These are phyloP conservation scores for Centroberyx gerrardi DNA, from an alignment of 2,797 vertebrate species.

Conservation along the genomic window DNA sequence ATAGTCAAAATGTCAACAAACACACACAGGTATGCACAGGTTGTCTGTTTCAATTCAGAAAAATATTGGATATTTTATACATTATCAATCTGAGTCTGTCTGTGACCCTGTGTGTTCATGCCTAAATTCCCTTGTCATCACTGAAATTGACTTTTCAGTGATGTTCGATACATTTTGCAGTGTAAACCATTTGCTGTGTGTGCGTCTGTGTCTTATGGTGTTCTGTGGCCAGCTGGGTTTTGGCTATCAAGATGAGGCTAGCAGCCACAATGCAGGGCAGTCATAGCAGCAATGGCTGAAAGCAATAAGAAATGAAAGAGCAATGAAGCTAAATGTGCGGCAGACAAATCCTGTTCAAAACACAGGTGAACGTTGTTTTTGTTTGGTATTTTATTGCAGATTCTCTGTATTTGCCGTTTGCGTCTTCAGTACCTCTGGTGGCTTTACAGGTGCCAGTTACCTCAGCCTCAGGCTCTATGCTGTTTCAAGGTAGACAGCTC, in stretches of 20 bases:
- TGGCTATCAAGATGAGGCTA: background rate
- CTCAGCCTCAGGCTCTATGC: conserved; percentile 41
- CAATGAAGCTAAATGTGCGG: background rate
- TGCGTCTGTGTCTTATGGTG: too few relatives aligned
- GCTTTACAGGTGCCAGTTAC: conserved; percentile 42
- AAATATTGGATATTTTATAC: too few relatives aligned
- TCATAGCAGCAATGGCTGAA: background rate
- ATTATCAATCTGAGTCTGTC: too few relatives aligned
- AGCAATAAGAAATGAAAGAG: background rate
- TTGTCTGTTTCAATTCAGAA: too few relatives aligned
- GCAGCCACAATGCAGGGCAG: background rate
- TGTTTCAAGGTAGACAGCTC: conserved; percentile 61
- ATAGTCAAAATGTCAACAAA: background rate
- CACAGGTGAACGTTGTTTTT: conserved; percentile 14
- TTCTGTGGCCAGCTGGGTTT: background rate
- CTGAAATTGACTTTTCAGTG: too few relatives aligned
- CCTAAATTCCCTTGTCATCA: too few relatives aligned
- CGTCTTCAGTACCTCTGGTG: conserved; percentile 40
- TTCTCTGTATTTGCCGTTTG: conserved; percentile 36
- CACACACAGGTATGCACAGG: background rate
- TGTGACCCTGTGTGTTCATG: too few relatives aligned
- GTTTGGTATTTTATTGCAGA: background rate
- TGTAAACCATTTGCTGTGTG: too few relatives aligned
- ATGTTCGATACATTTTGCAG: too few relatives aligned
- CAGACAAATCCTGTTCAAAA: conserved; percentile 18